These are phyloP conservation scores for Oscheius sp. DNA, from an alignment of 2,888 invertebrate genomes.

Conservation along the genomic window DNA sequence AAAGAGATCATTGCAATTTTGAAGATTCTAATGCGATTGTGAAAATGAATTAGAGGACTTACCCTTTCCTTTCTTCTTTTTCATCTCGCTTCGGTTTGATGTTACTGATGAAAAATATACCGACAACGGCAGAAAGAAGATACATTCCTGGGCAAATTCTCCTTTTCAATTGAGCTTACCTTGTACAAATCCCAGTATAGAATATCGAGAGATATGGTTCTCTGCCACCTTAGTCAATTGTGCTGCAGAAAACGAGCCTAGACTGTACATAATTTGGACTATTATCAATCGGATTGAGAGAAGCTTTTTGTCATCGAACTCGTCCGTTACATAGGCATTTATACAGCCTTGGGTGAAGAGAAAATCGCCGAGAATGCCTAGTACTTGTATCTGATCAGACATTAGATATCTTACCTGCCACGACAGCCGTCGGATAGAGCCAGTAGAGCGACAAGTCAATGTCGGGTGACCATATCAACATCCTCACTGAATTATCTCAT, in stretches of 20 bases:
- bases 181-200: conserved; percentile 48
- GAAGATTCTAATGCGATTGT: conserved; percentile 31
- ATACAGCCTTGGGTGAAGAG: conserved; percentile 64
- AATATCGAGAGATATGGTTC: conserved; percentile 44
- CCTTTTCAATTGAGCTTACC: conserved; percentile 21
- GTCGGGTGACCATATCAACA: conserved; percentile 59
- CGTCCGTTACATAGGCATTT: conserved; percentile 65
- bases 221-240: conserved; percentile 53
- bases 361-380: conserved; percentile 63
- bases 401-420: conserved; percentile 35
- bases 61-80: conserved; percentile 5
- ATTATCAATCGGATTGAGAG: conserved; percentile 65
- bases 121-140: conserved; percentile 26
- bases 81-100: conserved; percentile 3
- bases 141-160: conserved; percentile 24
- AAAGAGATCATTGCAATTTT: conserved; percentile 50
- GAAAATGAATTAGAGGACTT: not conserved
- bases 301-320: conserved; percentile 62
- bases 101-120: conserved; percentile 8
- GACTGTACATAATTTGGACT: conserved; percentile 62
- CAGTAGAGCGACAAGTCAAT: conserved; percentile 58
- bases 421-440: conserved; percentile 47
- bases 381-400: too few relatives aligned
- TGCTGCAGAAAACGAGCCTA: conserved; percentile 61
- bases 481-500: conserved; percentile 39